Conservation (phyloP, 2,888 invertebrate genomes). For the Eupithecia subfuscata region DNA sequence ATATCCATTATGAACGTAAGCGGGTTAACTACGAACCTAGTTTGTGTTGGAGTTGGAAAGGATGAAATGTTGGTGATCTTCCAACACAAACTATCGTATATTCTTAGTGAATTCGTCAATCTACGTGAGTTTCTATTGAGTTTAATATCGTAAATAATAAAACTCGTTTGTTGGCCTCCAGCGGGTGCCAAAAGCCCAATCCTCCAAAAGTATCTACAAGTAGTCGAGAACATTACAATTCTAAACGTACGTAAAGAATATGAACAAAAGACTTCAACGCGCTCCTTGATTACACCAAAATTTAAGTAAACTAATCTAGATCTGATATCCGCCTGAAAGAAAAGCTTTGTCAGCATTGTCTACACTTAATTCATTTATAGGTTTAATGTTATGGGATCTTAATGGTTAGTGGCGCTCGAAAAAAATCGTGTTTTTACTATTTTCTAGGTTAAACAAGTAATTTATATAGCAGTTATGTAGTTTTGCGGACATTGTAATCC, state of each 20-base stretch:
- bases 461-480: too few relatives aligned
- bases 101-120: too few relatives aligned
- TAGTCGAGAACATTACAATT: not conserved
- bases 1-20: not conserved
- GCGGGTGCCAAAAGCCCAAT: not conserved
- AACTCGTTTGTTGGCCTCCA: not conserved
- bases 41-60: too few relatives aligned
- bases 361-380: not conserved
- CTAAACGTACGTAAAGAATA: not conserved
- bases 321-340: not conserved
- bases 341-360: not conserved
- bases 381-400: too few relatives aligned
- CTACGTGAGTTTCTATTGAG: not conserved
- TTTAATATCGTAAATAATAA: not conserved
- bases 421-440: too few relatives aligned
- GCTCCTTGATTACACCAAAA: constrained; percentile 20
- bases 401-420: too few relatives aligned
- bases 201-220: not conserved
- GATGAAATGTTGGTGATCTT: too few relatives aligned
- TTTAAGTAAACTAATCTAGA: not conserved
- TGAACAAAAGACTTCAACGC: constrained; percentile 63
- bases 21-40: too few relatives aligned
- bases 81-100: too few relatives aligned
- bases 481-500: too few relatives aligned
- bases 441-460: too few relatives aligned